A percentile compares a stretch with the other conserved stretches of the same genome.
Evolutionary conservation across 2,888 invertebrate genomes (phyloP).

Genomic region (Anaspis maculata): DNA sequence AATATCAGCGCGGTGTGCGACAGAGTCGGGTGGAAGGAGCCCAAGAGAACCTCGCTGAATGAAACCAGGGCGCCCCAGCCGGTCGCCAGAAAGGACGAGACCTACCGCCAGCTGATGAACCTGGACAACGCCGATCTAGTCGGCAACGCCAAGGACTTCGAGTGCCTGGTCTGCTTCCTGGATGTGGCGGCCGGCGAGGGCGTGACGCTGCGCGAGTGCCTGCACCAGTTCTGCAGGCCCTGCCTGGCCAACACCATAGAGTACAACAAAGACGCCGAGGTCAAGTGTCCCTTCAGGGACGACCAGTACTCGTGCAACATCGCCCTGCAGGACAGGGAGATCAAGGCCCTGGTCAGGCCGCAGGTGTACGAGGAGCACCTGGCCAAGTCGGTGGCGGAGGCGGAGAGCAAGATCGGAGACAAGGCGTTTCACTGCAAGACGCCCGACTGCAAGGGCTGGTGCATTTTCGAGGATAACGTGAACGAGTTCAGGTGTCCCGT

Average conservation of each 20-base stretch:
- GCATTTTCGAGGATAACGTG: constrained; percentile 79
- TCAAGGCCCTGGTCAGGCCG: constrained; percentile 65
- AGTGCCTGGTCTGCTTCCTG: constrained; percentile 75
- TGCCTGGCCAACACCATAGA: constrained; percentile 55
- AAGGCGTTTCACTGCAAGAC: constrained; percentile 86
- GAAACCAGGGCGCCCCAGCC: constrained; percentile 16
- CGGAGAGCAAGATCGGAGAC: constrained; percentile 72
- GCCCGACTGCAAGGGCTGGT: constrained; percentile 83
- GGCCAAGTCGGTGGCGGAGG: constrained; percentile 69
- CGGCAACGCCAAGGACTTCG: constrained; percentile 62
- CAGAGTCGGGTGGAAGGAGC: constrained; percentile 35
- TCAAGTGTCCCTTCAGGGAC: constrained; percentile 76
- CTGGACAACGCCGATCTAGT: constrained; percentile 68
- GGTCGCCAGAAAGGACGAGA: constrained; percentile 21
- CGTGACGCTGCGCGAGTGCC: constrained; percentile 73
- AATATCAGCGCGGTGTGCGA: constrained; percentile 54
- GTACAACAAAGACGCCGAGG: constrained; percentile 63
- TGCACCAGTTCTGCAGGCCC: constrained; percentile 75
- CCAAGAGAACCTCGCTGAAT: constrained; percentile 14
- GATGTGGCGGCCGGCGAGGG: constrained; percentile 58
- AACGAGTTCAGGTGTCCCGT: constrained; percentile 78
- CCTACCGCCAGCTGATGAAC: constrained; percentile 58
- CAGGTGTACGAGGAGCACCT: constrained; percentile 72
- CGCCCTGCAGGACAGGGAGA: constrained; percentile 75
- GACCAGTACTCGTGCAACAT: constrained; percentile 67